phyloP scores from a whole-genome alignment of 35 echinoderm and acorn worm genomes.

The Nesometra sesokonis region DNA sequence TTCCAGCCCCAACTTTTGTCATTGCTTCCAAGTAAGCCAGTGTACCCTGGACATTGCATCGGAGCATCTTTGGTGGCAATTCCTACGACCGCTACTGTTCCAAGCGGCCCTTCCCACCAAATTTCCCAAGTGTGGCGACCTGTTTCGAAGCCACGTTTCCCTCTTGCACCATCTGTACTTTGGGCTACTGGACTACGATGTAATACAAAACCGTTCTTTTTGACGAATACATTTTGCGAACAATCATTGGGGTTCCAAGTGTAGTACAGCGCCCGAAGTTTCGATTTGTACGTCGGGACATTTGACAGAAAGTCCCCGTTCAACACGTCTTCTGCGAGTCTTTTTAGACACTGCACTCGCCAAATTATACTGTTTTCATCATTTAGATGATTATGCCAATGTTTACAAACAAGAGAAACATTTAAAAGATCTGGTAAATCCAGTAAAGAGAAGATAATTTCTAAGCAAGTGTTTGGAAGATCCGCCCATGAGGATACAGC shows the following conservation, averaged over 20 bases:
- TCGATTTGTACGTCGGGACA: constrained; percentile 86
- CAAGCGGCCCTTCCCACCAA: constrained; percentile 97
- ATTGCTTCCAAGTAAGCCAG: constrained; percentile 82
- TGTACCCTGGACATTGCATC: constrained; percentile 94
- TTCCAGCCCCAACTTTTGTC: constrained; percentile 99
- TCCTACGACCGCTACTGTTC: constrained; percentile 92
- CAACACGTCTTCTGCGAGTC: constrained; percentile 60
- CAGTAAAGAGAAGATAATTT: constrained; percentile 82
- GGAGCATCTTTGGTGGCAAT: constrained; percentile 89
- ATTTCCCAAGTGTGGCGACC: constrained; percentile 94
- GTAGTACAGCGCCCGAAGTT: constrained; percentile 79
- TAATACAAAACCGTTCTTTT: constrained; percentile 86
- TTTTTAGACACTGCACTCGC: constrained; percentile 84
- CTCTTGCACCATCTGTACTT: constrained; percentile 95
- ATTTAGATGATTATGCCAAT: constrained; percentile 87
- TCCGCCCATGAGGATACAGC: constrained; percentile 2
- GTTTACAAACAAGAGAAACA: constrained; percentile 80
- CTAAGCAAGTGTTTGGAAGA: constrained; percentile 62
- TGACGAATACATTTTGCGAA: constrained; percentile 84
- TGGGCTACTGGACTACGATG: constrained; percentile 97
- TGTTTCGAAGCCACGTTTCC: constrained; percentile 63
- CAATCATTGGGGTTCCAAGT: constrained; percentile 91
- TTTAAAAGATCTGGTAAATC: constrained; percentile 78
- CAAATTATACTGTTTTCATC: constrained; percentile 88
- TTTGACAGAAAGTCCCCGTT: constrained; percentile 80